A percentile compares a stretch with the other conserved stretches of the same genome.
Evolutionary conservation across 2,113 vertebrate genomes (phyloP).

Genomic region (Aphyosemion australe): DNA sequence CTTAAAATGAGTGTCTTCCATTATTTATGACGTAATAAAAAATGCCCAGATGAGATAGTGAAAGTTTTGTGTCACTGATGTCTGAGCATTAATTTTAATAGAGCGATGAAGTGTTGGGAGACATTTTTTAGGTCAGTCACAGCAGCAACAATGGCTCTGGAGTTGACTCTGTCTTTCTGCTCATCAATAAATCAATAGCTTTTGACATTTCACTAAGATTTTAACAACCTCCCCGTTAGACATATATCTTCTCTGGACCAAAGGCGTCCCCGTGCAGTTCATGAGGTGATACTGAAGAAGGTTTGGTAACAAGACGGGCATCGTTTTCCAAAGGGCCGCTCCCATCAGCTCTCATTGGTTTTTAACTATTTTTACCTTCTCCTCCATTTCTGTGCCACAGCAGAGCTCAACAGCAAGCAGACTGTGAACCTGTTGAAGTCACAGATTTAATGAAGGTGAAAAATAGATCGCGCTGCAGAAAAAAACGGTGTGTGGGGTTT

Average conservation of each 20-base stretch:
- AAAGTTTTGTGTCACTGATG: conserved; percentile 24
- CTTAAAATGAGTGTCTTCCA: conserved; percentile 36
- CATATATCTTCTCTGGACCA: conserved; percentile 15
- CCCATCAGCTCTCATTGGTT: conserved; percentile 59
- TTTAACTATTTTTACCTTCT: conserved; percentile 40
- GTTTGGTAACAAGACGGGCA: conserved; percentile 20
- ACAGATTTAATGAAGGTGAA: conserved; percentile 32
- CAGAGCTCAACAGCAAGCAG: conserved; percentile 25
- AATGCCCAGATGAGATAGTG: conserved; percentile 18
- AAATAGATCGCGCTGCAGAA: conserved; percentile 24
- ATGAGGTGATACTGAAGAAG: conserved; percentile 1
- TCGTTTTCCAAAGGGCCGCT: conserved; percentile 24
- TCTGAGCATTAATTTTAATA: conserved; percentile 23
- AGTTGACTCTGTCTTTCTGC: conserved; percentile 20
- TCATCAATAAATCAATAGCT: conserved; percentile 27
- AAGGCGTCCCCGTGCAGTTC: conserved; percentile 8
- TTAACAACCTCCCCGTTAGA: neutral
- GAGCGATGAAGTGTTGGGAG: neutral
- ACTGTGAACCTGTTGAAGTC: conserved; percentile 42
- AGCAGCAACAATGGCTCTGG: conserved; percentile 8
- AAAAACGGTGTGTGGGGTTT: conserved; percentile 19
- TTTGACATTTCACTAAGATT: conserved; percentile 14
- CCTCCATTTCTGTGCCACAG: conserved; percentile 10
- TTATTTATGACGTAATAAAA: conserved; percentile 22
- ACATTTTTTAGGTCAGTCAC: neutral